Conservation (phyloP, 1,140 invertebrate genomes). For the Doryteuthis pealeii region DNA sequence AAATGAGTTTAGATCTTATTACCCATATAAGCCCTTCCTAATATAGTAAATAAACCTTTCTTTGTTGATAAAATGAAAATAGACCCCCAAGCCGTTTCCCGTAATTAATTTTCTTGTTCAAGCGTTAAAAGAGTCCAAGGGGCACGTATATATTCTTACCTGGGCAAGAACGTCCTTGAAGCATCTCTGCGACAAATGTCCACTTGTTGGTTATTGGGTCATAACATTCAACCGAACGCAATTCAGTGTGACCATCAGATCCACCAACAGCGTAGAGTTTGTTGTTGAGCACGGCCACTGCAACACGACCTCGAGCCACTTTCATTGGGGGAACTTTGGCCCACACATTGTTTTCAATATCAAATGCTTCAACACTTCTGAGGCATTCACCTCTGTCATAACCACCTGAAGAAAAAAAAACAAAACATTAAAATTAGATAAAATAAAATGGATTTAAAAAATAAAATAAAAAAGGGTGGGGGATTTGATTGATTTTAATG, state of each 20-base stretch:
- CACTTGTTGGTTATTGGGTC: conserved; percentile 67
- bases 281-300: conserved; percentile 66
- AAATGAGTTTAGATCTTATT: no score
- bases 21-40: no score
- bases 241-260: conserved; percentile 73
- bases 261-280: conserved; percentile 78
- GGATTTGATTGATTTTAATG: background rate
- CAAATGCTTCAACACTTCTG: conserved; percentile 74
- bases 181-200: conserved; percentile 67
- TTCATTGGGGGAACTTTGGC: conserved; percentile 69
- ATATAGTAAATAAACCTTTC: no score
- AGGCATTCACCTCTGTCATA: conserved; percentile 85
- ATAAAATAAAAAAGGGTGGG: no score
- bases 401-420: conserved; percentile 66
- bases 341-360: conserved; percentile 73
- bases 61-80: no score
- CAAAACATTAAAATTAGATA: background rate
- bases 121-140: no score
- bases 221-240: conserved; percentile 71
- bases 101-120: no score
- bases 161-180: conserved; percentile 56
- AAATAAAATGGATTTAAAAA: no score
- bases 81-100: no score
- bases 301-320: conserved; percentile 73
- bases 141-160: no score